Base-by-base conservation (phyloP, 92 coral and sea anemone species). In the Heliopora coerulea region DNA sequence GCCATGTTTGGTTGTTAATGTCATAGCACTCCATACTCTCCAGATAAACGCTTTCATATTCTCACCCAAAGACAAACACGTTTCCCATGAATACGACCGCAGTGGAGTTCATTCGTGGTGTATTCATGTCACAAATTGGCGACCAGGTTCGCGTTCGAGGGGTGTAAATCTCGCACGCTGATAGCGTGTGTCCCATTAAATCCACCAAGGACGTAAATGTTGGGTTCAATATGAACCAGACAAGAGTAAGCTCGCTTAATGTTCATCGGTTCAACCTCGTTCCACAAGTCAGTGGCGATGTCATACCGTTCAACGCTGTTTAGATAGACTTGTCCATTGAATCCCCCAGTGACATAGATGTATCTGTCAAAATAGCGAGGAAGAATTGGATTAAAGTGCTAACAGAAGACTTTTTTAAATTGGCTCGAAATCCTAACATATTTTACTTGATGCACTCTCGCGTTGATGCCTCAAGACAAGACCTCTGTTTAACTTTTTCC, bases 201-300 rank as follows among this genome's bases (percentile, higher is more conserved):
- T 0, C 74, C 74, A 17, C 74, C 74, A 44, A 67, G 18, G 48
- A 67, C 32, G 74, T 67, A 67, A 9, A 67, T 67, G 54, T 33
- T 14, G 59, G 2, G 58, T 46, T 24, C 57, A 13, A 30, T 7
- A 23, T 44, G 74, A 59, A 67, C 59, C 46, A 33, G 10, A 24
- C 74, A 44, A 10, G 74, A 44, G 59, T 67, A 67, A 44, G 74
- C 74, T 8, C 74, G 74, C 24, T 67, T 67, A 30, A 0, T 67
- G 15, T 29, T 67, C 35, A 44, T 46, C 10, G 74, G 74, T 46
- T 67, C 37, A 12, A 46, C 32, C 21, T 24, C 59, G 15, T 18
- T 67, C 74, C 74, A 67, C n/a, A n/a, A 18, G 41, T 67, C 74
- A 44, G 74, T 30, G n/a, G 59, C 25, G 34, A 32, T 20, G 59